Percentiles rank a stretch among this genome's conserved stretches.
Conservation (phyloP, 2,888 invertebrate species). For the Perithous albicinctus region DNA sequence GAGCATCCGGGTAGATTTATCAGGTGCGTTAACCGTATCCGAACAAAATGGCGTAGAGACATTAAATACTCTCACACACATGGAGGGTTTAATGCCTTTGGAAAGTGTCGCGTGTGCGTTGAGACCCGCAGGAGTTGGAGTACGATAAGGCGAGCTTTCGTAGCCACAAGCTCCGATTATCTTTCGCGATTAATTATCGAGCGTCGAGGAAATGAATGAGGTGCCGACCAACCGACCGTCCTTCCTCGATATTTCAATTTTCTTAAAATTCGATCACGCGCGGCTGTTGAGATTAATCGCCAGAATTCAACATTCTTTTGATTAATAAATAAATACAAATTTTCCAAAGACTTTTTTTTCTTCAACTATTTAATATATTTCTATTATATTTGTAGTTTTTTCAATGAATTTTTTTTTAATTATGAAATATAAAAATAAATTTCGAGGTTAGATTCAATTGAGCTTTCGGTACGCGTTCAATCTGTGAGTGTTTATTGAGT, state of each 20-base stretch:
- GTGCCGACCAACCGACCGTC: not conserved
- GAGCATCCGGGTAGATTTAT: constrained; percentile 7
- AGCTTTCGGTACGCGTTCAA: constrained; percentile 26
- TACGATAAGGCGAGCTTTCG: not conserved
- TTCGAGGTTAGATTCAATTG: not conserved
- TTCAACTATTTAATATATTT: too few relatives aligned
- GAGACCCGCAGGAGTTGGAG: not conserved
- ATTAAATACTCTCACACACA: not conserved
- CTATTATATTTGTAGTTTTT: too few relatives aligned
- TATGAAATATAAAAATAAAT: too few relatives aligned
- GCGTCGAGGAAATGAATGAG: constrained; percentile 14
- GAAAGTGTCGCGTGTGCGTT: not conserved
- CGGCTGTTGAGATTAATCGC: too few relatives aligned
- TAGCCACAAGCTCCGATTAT: constrained; percentile 41
- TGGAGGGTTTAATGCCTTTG: too few relatives aligned
- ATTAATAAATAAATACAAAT: too few relatives aligned
- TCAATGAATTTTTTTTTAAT: too few relatives aligned
- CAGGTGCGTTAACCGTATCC: not conserved
- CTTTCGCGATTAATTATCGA: constrained; percentile 52
- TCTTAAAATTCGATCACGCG: too few relatives aligned
- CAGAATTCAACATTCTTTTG: too few relatives aligned
- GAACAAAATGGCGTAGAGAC: constrained; percentile 9
- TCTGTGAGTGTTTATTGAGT: constrained; percentile 3
- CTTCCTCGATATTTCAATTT: not conserved
- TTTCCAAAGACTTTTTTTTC: too few relatives aligned